Evolutionary conservation across 1,140 invertebrate genomes (phyloP).

Genomic region (Aphidius gifuensis): DNA sequence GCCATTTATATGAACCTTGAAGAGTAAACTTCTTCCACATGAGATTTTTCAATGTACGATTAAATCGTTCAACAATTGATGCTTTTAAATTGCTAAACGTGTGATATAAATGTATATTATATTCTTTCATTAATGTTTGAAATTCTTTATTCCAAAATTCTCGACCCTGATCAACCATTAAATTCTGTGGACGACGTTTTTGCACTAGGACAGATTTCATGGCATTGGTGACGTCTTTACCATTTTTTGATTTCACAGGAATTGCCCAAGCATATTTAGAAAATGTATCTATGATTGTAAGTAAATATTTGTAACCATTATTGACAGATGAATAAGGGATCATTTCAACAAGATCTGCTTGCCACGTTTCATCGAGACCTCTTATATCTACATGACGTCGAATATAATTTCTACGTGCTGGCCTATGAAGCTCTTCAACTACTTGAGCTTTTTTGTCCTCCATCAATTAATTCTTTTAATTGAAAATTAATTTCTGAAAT

Average conservation of each 20-base stretch:
- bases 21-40: not conserved
- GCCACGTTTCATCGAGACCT: slow-evolving; percentile 17
- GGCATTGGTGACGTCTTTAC: too few species aligned
- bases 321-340: not conserved
- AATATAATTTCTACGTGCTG: slow-evolving; percentile 13
- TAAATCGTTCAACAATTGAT: not conserved
- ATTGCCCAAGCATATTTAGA: too few species aligned
- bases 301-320: too few species aligned
- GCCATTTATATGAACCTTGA: not conserved
- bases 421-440: slow-evolving; percentile 11
- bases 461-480: too few species aligned
- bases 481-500: too few species aligned
- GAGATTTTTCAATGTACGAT: not conserved
- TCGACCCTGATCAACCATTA: too few species aligned
- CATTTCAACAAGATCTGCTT: slow-evolving; percentile 21
- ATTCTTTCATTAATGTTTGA: not conserved
- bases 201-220: too few species aligned
- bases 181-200: too few species aligned
- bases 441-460: not conserved
- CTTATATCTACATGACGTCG: slow-evolving; percentile 16
- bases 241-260: too few species aligned
- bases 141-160: too few species aligned
- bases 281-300: too few species aligned
- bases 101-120: not conserved
- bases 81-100: not conserved